Percentiles rank a stretch among this genome's conserved stretches.
Conservation (phyloP, 2,888 invertebrate genomes). For the Loripinus fragilis region DNA sequence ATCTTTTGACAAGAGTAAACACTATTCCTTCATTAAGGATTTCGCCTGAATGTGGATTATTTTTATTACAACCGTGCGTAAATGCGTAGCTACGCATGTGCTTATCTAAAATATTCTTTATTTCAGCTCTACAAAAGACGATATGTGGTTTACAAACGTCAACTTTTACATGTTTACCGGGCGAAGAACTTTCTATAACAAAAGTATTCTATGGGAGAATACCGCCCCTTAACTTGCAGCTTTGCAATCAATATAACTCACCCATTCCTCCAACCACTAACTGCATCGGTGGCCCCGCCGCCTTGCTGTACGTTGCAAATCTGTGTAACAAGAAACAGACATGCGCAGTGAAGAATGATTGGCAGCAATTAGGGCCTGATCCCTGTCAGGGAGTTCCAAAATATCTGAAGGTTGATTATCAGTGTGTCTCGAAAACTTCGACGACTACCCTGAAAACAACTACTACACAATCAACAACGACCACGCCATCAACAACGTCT, state of each 20-base stretch:
- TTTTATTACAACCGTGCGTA: too few species aligned
- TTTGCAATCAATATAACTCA: slow-evolving; percentile 55
- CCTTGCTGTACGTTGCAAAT: slow-evolving; percentile 34
- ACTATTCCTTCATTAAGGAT: too few species aligned
- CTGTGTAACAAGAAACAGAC: slow-evolving; percentile 41
- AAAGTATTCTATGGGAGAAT: slow-evolving; percentile 53
- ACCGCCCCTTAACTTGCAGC: slow-evolving; percentile 37
- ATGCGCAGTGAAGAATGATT: slow-evolving; percentile 50
- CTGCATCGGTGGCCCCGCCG: slow-evolving; percentile 37
- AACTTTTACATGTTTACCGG: slow-evolving; percentile 48
- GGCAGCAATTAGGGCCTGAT: slow-evolving; percentile 55
- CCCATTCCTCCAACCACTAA: slow-evolving; percentile 30
- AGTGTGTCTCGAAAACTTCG: slow-evolving; percentile 41
- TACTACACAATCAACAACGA: slow-evolving; percentile 11
- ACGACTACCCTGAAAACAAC: neutral
- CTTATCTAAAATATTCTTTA: neutral
- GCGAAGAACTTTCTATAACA: slow-evolving; percentile 38
- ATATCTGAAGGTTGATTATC: slow-evolving; percentile 62
- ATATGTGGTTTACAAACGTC: slow-evolving; percentile 60
- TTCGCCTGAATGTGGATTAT: too few species aligned
- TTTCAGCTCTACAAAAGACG: slow-evolving; percentile 52
- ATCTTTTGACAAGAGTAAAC: too few species aligned
- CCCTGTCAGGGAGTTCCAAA: slow-evolving; percentile 62
- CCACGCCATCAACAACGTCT: slow-evolving; percentile 5
- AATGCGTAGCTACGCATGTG: neutral